Percentiles rank a stretch among this genome's conserved stretches.
Conservation (phyloP, 2,888 invertebrate species). For the Tetranychus truncatus region DNA sequence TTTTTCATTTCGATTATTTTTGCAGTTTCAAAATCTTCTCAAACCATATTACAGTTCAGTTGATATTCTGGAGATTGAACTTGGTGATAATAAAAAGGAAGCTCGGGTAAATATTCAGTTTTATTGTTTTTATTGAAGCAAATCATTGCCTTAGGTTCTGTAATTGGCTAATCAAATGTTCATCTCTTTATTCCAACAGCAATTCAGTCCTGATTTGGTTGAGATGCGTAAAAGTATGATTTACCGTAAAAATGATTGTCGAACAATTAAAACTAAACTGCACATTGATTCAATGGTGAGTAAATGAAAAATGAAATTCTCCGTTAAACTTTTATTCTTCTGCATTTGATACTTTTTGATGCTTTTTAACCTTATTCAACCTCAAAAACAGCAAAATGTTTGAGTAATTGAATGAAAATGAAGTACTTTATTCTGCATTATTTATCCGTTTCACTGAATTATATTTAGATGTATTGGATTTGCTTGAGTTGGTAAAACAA, state of each 20-base stretch:
- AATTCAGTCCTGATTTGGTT: slow-evolving; percentile 2
- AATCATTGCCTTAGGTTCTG: neutral
- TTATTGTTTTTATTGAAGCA: no score
- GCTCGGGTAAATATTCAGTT: slow-evolving; percentile 39
- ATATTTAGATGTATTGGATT: no score
- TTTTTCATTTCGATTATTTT: neutral
- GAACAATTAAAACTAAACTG: neutral
- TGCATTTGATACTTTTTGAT: no score
- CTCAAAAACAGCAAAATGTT: no score
- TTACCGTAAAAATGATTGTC: neutral
- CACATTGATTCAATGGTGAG: slow-evolving; percentile 5
- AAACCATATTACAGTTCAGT: slow-evolving; percentile 93
- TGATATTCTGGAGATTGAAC: slow-evolving; percentile 82
- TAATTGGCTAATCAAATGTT: neutral
- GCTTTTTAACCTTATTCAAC: no score
- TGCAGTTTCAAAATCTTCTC: slow-evolving; percentile 42
- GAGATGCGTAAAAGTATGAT: slow-evolving; percentile 7
- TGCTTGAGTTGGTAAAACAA: no score
- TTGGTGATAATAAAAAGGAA: slow-evolving; percentile 58
- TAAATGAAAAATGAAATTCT: neutral
- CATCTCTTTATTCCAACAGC: neutral
- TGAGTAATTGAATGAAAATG: no score
- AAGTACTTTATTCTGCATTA: no score
- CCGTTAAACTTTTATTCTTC: neutral
- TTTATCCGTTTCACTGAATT: no score